Conservation (phyloP, 2,888 invertebrate species). For the Rosalia funebris region DNA sequence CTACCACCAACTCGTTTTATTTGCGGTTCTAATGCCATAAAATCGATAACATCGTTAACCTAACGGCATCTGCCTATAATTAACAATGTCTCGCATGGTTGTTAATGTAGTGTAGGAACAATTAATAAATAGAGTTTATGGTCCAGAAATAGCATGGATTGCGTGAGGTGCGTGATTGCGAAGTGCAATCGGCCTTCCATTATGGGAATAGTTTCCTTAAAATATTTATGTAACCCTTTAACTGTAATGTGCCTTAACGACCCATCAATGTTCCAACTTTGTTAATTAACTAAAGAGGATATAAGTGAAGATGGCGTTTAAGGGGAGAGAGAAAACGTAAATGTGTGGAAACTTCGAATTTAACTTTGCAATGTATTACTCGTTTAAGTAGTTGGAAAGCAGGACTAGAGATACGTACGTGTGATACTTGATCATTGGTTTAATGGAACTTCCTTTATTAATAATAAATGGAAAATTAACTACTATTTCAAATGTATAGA, state of each 20-base stretch:
- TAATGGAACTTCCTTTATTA: too few species aligned
- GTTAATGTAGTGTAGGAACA: conserved; percentile 22
- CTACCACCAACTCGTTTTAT: too few species aligned
- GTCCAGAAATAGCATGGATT: conserved; percentile 34
- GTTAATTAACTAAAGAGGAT: conserved; percentile 48
- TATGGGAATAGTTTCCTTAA: conserved; percentile 43
- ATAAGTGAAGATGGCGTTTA: conserved; percentile 39
- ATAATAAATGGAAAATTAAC: too few species aligned
- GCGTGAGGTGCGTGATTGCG: conserved; percentile 44
- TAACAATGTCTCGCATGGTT: conserved; percentile 13
- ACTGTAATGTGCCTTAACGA: conserved; percentile 45
- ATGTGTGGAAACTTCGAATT: conserved; percentile 29
- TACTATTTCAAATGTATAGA: too few species aligned
- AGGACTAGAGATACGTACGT: too few species aligned
- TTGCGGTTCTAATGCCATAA: too few species aligned
- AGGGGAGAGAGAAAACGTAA: conserved; percentile 31
- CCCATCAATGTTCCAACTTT: conserved; percentile 50
- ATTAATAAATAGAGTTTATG: conserved; percentile 29
- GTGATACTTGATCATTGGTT: too few species aligned
- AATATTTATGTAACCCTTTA: conserved; percentile 49
- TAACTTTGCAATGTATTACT: background rate
- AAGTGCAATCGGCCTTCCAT: conserved; percentile 44
- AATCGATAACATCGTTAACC: conserved; percentile 12
- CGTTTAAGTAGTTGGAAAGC: background rate
- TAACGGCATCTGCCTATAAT: background rate